Percentiles rank a stretch among this genome's conserved stretches.
Evolutionary conservation across 2,113 vertebrate species (phyloP).

Genomic region (Octodon degus): DNA sequence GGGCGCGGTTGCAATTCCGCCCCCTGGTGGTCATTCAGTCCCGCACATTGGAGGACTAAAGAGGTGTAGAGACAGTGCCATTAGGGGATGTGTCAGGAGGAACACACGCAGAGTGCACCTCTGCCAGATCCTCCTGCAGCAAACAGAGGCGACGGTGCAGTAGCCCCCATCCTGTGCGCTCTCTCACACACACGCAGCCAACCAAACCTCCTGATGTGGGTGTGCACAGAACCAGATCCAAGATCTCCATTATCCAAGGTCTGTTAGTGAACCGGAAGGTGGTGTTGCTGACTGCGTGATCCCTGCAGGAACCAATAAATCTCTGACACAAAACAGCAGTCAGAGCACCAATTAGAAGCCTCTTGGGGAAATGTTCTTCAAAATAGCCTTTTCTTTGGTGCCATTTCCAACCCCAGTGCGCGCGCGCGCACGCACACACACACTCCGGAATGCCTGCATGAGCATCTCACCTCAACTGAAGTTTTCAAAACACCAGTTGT

Average conservation of each 20-base stretch:
- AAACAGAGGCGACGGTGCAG: not conserved
- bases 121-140: not conserved
- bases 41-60: not conserved
- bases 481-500: not conserved
- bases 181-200: not conserved
- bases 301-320: not conserved
- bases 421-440: not conserved
- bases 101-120: not conserved
- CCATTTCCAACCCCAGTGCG: not conserved
- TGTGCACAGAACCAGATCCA: not conserved
- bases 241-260: not conserved
- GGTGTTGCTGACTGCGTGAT: not conserved
- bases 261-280: not conserved
- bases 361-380: not conserved
- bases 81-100: not conserved
- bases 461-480: not conserved
- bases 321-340: not conserved
- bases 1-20: not conserved
- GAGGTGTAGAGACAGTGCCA: not conserved
- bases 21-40: conserved; percentile 17
- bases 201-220: not conserved
- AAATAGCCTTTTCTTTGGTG: not conserved
- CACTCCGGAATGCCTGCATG: not conserved
- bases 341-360: not conserved
- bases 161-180: not conserved